A percentile compares a stretch with the other conserved stretches of the same genome.
These are phyloP conservation scores for Dichetophora obliterata DNA, from an alignment of 2,888 invertebrate species.

Conservation along the genomic window DNA sequence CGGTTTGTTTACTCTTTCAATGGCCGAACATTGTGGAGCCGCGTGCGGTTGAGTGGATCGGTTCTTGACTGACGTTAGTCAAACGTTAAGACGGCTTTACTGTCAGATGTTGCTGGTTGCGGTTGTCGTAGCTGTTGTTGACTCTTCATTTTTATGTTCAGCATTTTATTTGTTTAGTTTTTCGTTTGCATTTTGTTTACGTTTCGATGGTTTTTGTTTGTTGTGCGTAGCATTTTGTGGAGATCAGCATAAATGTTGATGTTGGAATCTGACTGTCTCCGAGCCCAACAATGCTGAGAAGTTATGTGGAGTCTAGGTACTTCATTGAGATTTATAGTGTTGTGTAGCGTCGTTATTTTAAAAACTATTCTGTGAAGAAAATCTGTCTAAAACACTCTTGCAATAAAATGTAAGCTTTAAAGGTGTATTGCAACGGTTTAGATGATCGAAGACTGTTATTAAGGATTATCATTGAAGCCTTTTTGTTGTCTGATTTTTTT, in stretches of 20 bases:
- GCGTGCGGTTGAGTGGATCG: neutral
- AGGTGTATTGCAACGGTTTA: too few species aligned
- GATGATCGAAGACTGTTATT: too few species aligned
- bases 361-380: too few species aligned
- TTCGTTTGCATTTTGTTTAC: conserved; percentile 41
- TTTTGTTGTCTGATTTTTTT: too few species aligned
- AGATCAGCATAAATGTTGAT: conserved; percentile 14
- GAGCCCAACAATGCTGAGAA: neutral
- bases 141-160: neutral
- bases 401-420: too few species aligned
- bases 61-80: neutral
- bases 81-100: neutral
- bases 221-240: neutral
- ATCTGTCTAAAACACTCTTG: too few species aligned
- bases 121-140: neutral
- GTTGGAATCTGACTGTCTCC: neutral
- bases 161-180: neutral
- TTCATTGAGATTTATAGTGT: neutral
- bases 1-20: conserved; percentile 12
- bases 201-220: conserved; percentile 41
- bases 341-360: neutral
- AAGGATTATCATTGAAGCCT: too few species aligned
- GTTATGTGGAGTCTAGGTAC: neutral
- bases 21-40: neutral
- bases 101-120: neutral